phyloP scores from a whole-genome alignment of 2,797 vertebrate genomes.

The Halcyon smyrnensis region DNA sequence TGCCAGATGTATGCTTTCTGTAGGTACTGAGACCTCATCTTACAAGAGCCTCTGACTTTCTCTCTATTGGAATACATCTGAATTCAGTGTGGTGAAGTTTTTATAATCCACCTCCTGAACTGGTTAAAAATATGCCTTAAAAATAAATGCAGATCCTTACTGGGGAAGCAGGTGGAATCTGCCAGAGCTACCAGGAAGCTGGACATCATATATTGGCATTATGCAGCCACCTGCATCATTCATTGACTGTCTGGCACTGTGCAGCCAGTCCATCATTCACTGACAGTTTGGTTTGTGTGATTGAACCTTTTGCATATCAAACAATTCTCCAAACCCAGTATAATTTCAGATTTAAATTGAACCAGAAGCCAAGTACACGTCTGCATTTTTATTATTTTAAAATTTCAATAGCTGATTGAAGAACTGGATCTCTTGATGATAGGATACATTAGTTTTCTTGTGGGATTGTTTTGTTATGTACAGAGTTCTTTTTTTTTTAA shows the following conservation, averaged over 20 bases:
- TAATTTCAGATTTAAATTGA: background rate
- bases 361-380: background rate
- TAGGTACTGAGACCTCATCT: background rate
- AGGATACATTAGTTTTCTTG: background rate
- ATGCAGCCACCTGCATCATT: background rate
- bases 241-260: background rate
- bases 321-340: background rate
- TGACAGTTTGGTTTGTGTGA: background rate
- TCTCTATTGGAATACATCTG: background rate
- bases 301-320: background rate
- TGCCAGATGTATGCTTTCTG: background rate
- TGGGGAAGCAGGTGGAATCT: background rate
- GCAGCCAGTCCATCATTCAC: background rate
- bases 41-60: background rate
- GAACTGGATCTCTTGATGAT: background rate
- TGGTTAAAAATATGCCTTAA: background rate
- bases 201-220: background rate
- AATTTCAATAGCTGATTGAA: background rate
- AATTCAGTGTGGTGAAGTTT: background rate
- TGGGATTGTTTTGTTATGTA: background rate
- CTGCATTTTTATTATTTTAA: background rate
- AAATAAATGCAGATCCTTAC: background rate
- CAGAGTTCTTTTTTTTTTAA: background rate
- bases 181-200: background rate
- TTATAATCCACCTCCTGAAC: background rate